Percentiles rank a stretch among this genome's conserved stretches.
phyloP scores from a whole-genome alignment of 2,888 invertebrate species.

The Phymatocera aterrima region DNA sequence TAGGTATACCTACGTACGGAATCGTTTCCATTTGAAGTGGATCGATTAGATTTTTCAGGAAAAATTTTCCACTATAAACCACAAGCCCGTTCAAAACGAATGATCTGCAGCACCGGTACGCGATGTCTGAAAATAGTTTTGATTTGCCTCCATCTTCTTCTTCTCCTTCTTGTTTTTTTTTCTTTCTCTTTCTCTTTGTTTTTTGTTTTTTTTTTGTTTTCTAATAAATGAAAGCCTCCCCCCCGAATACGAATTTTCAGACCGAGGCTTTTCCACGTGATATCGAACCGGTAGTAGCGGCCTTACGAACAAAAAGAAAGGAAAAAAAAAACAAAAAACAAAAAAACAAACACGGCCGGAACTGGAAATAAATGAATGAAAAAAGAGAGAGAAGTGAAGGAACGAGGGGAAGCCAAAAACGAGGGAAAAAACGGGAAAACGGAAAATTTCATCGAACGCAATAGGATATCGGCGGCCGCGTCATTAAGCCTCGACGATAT shows the following conservation, averaged over 20 bases:
- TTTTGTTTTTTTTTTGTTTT: not conserved
- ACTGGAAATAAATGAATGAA: too few relatives aligned
- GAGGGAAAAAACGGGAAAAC: slow-evolving; percentile 15
- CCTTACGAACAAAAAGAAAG: slow-evolving; percentile 25
- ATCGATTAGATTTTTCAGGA: not conserved
- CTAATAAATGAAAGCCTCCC: too few relatives aligned
- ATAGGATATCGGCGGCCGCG: slow-evolving; percentile 66
- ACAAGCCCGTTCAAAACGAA: slow-evolving; percentile 14
- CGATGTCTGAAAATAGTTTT: slow-evolving; percentile 48
- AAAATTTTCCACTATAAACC: too few relatives aligned
- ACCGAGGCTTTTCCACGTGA: slow-evolving; percentile 68
- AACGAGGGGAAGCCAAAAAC: slow-evolving; percentile 44
- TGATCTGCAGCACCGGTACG: not conserved
- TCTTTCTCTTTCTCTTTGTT: slow-evolving; percentile 45
- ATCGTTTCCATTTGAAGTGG: not conserved
- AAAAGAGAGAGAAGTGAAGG: slow-evolving; percentile 42
- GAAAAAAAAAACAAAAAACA: slow-evolving; percentile 37
- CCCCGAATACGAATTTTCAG: too few relatives aligned
- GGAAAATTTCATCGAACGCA: slow-evolving; percentile 48
- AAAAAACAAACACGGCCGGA: slow-evolving; percentile 25
- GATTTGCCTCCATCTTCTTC: too few relatives aligned
- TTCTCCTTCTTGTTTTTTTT: too few relatives aligned
- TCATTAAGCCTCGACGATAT: slow-evolving; percentile 64
- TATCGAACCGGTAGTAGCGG: slow-evolving; percentile 61
- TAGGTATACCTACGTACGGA: too few relatives aligned